Percentiles rank a stretch among this genome's conserved stretches.
Evolutionary conservation across 2,888 invertebrate genomes (phyloP).

Genomic region (Eupithecia vulgata): DNA sequence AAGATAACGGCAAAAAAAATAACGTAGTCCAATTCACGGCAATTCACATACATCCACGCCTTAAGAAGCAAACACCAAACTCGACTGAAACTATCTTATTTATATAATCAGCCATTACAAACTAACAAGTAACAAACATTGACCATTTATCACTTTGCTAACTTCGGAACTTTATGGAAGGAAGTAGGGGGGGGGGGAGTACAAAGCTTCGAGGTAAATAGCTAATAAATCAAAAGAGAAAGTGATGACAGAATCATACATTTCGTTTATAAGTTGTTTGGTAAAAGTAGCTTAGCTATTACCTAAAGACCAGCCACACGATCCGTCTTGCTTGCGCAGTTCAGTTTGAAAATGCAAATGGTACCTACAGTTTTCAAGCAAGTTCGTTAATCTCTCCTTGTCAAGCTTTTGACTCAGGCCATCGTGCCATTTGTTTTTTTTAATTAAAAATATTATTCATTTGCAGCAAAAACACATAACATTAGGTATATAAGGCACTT

Average conservation of each 20-base stretch:
- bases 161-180: conserved; percentile 41
- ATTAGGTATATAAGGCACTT: no score
- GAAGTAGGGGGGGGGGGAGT: not conserved
- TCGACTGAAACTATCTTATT: not conserved
- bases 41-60: not conserved
- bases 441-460: no score
- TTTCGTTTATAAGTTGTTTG: conserved; percentile 21
- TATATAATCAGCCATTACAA: conserved; percentile 21
- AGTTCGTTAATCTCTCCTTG: not conserved
- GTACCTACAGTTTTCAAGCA: no score
- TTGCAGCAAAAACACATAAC: no score
- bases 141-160: conserved; percentile 42
- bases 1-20: no score
- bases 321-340: no score
- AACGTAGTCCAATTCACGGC: no score
- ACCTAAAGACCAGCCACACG: no score
- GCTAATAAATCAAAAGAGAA: conserved; percentile 43
- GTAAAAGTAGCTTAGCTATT: not conserved
- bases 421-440: no score
- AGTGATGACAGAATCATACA: conserved; percentile 42
- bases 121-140: conserved; percentile 37
- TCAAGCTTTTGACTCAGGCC: not conserved
- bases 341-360: no score
- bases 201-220: conserved; percentile 34
- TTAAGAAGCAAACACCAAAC: not conserved